Evolutionary conservation across 1,140 invertebrate species (phyloP), one percentile per base, ranked within the genome.

Genomic region (Meteorus sp.): DNA sequence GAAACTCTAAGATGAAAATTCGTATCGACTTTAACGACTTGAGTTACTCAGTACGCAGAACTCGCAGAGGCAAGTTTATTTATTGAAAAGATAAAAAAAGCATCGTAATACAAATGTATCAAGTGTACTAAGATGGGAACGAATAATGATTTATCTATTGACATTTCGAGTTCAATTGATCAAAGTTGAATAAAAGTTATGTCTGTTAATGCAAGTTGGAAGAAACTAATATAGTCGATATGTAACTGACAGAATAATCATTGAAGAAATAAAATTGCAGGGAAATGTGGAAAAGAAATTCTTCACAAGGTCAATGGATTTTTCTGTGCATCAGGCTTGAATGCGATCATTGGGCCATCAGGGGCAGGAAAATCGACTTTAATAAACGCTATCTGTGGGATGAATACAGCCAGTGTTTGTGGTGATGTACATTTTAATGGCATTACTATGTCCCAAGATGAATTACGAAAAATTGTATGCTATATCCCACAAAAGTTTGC

Each of bases 351-450:
- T 79, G 90, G 91, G 3, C 90, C 89, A 19, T 91, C 89, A 0
- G 90, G 91, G 4, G 89, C 90, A 8, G 92, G 91, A n/a, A 94
- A 94, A 74, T 88, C 87, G n/a, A 89, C 88, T 2, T 77, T 91
- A 8, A 81, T 91, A 72, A 88, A 88, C 65, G 85, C 89, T 25
- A 56, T 85, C 22, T 78, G 83, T 4, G 83, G 79, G 1, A n/a
- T 65, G 1, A 63, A 59, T 60, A 44, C 25, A 0, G 17, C 39
- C 0, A 67, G 63, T 1, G 25, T 66, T 25, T 66, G 45, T 37
- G 66, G 73, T 0, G 59, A 50, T 1, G 66, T 75, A 22, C 63
- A 41, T 1, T 15, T 75, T 0, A 76, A 76, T 52, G 69, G 66
- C 5, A 33, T 54, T 3, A 29, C 61, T 39, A 53, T 35, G 17